These are phyloP conservation scores for Xestobium rufovillosum DNA, from an alignment of 2,888 invertebrate genomes.

Conservation along the genomic window DNA sequence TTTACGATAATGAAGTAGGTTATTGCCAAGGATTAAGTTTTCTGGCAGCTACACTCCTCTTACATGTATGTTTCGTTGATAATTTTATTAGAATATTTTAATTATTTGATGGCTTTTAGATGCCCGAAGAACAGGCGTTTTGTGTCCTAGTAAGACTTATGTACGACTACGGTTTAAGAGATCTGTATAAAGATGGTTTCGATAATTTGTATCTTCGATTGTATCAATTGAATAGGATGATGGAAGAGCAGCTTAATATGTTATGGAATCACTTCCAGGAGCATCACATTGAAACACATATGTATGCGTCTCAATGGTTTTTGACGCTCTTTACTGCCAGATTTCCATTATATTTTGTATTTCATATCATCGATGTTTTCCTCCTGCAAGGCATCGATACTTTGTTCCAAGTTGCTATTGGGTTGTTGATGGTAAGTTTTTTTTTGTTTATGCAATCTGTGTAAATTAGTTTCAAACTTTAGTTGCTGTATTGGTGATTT, in stretches of 20 bases:
- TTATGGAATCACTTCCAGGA: constrained; percentile 75
- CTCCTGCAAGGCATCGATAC: constrained; percentile 91
- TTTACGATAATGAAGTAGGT: constrained; percentile 94
- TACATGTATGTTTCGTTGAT: constrained; percentile 75
- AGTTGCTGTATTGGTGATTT: too few species aligned
- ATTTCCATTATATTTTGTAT: constrained; percentile 93
- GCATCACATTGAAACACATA: constrained; percentile 87
- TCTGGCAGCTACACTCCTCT: constrained; percentile 86
- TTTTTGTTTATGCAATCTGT: too few species aligned
- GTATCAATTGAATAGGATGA: constrained; percentile 88
- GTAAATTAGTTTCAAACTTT: too few species aligned
- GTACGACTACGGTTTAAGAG: constrained; percentile 91
- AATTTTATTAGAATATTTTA: constrained; percentile 9
- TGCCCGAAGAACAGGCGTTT: constrained; percentile 99
- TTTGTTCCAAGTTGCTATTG: constrained; percentile 92
- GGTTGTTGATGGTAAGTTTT: constrained; percentile 70
- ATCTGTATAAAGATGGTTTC: constrained; percentile 94
- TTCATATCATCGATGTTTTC: constrained; percentile 95
- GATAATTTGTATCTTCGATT: constrained; percentile 91
- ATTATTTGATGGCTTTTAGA: constrained; percentile 50
- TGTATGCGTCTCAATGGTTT: constrained; percentile 99
- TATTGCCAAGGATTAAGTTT: constrained; percentile 99
- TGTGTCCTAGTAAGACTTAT: constrained; percentile 93
- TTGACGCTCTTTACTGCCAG: constrained; percentile 98
- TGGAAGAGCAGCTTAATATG: constrained; percentile 82